These are phyloP conservation scores for Corythaeola cristata DNA, from an alignment of 2,113 vertebrate species.

Conservation along the genomic window DNA sequence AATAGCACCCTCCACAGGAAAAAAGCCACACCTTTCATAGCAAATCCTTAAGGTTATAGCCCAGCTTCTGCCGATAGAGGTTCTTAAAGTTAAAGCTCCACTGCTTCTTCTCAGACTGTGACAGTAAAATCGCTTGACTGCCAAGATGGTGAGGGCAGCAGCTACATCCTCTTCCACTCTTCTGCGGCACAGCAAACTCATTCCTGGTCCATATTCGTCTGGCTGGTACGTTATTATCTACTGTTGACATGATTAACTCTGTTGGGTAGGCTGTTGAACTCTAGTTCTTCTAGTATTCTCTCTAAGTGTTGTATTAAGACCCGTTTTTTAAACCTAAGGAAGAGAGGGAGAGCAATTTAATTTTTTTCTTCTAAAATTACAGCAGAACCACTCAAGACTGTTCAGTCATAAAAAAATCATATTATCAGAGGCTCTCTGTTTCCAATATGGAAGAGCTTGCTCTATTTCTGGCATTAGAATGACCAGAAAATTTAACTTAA, in stretches of 20 bases:
- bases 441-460: not conserved
- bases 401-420: not conserved
- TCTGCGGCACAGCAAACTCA: slow-evolving; percentile 68
- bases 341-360: slow-evolving; percentile 2
- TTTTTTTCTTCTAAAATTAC: not conserved
- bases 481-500: not conserved
- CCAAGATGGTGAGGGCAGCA: slow-evolving; percentile 59
- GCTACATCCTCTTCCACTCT: slow-evolving; percentile 62
- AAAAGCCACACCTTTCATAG: slow-evolving; percentile 70
- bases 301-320: slow-evolving; percentile 98
- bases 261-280: slow-evolving; percentile 75
- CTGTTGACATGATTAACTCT: slow-evolving; percentile 83
- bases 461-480: not conserved
- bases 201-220: slow-evolving; percentile 56
- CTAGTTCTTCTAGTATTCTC: slow-evolving; percentile 83
- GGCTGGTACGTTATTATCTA: slow-evolving; percentile 75
- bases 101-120: slow-evolving; percentile 68
- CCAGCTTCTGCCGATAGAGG: slow-evolving; percentile 67
- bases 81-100: slow-evolving; percentile 56
- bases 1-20: slow-evolving; percentile 72
- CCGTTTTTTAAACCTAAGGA: slow-evolving; percentile 94
- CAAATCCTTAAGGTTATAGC: slow-evolving; percentile 72
- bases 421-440: not conserved
- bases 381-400: not conserved
- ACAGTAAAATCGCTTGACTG: slow-evolving; percentile 67